Conservation (phyloP, 2,888 invertebrate genomes). For the Odontothrips loti region DNA sequence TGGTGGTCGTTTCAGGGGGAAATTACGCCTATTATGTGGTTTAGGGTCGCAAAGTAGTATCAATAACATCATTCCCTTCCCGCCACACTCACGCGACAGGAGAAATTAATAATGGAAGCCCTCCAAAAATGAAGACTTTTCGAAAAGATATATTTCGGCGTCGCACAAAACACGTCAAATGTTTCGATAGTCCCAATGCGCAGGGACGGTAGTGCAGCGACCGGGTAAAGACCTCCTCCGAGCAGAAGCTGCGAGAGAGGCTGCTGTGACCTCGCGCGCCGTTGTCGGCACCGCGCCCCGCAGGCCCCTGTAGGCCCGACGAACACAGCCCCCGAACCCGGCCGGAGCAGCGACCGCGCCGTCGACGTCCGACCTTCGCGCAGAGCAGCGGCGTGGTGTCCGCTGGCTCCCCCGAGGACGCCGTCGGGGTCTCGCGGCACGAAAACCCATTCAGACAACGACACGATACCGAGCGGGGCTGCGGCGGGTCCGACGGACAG, state of each 20-base stretch:
- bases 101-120: too few species aligned
- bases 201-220: too few species aligned
- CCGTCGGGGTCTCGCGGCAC: neutral
- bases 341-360: neutral
- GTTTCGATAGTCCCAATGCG: too few species aligned
- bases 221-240: too few species aligned
- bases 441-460: neutral
- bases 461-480: conserved; percentile 8
- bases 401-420: neutral
- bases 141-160: too few species aligned
- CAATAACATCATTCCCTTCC: too few species aligned
- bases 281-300: neutral
- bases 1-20: neutral
- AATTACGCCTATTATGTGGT: neutral
- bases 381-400: neutral
- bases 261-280: neutral
- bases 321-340: neutral
- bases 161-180: too few species aligned
- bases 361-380: neutral
- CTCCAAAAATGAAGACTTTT: too few species aligned
- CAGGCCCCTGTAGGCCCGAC: too few species aligned
- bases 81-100: too few species aligned
- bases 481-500: neutral
- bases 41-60: too few species aligned
- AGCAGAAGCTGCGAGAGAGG: too few species aligned